Percentiles rank a stretch among this genome's conserved stretches.
phyloP scores from a whole-genome alignment of 1,140 invertebrate species.

The Aleiodes sp. region DNA sequence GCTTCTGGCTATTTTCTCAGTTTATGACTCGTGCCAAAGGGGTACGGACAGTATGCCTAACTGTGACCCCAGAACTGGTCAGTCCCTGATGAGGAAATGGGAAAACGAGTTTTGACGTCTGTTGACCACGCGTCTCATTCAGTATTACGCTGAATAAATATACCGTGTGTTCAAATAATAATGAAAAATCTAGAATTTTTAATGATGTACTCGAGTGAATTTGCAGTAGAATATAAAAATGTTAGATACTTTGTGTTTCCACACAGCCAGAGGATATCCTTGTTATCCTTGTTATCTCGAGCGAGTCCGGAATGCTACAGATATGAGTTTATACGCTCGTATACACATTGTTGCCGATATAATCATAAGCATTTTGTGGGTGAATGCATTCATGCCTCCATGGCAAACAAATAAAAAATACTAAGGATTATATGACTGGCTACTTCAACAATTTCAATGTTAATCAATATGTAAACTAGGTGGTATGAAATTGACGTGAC shows the following conservation, averaged over 20 bases:
- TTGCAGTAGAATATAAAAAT: no score
- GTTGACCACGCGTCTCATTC: slow-evolving; percentile 55
- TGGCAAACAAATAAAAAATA: background rate
- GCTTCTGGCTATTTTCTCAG: background rate
- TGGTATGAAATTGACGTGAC: no score
- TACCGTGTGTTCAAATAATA: slow-evolving; percentile 30
- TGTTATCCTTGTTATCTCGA: slow-evolving; percentile 42
- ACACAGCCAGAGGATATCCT: slow-evolving; percentile 29
- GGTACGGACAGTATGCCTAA: slow-evolving; percentile 31
- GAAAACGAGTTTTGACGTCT: slow-evolving; percentile 62
- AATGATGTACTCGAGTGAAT: background rate
- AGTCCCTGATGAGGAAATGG: slow-evolving; percentile 28
- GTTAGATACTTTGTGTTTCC: slow-evolving; percentile 11
- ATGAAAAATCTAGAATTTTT: background rate
- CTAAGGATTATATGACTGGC: background rate
- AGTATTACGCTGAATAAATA: slow-evolving; percentile 25
- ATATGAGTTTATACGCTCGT: slow-evolving; percentile 21
- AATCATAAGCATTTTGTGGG: slow-evolving; percentile 30
- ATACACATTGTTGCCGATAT: slow-evolving; percentile 17
- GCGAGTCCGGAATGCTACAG: slow-evolving; percentile 21
- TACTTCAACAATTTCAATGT: background rate
- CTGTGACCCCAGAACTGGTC: slow-evolving; percentile 49
- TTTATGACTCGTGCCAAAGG: slow-evolving; percentile 37
- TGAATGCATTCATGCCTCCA: background rate
- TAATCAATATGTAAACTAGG: background rate